phyloP scores from a whole-genome alignment of 2,797 vertebrate species.

The Eremophila alpestris region DNA sequence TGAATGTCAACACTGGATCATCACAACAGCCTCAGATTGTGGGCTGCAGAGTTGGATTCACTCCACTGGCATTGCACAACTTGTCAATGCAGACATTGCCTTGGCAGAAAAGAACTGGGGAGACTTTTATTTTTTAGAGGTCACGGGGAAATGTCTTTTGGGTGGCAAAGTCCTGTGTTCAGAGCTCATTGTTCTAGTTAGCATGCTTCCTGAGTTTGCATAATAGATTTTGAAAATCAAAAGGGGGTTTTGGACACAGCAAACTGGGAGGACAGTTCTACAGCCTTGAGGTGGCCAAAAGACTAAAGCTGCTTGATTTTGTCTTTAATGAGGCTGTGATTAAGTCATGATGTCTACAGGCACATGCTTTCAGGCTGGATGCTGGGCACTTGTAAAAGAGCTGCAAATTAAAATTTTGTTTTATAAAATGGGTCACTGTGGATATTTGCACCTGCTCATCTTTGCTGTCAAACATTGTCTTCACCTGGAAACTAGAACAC shows the following conservation, averaged over 20 bases:
- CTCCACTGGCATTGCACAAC: neutral
- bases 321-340: neutral
- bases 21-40: fast-evolving
- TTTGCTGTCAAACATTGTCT: neutral
- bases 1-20: neutral
- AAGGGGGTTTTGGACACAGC: neutral
- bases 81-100: neutral
- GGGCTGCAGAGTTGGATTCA: neutral
- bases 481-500: neutral
- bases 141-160: neutral
- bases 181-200: neutral
- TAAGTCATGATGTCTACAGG: neutral
- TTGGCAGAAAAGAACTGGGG: neutral
- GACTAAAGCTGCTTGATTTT: neutral
- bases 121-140: neutral
- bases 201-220: neutral
- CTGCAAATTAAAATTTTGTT: neutral
- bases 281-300: neutral
- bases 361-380: neutral
- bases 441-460: neutral
- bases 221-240: slow-evolving; percentile 8
- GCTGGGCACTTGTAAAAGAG: neutral
- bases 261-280: neutral
- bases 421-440: neutral
- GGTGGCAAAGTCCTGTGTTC: neutral